A percentile compares a stretch with the other conserved stretches of the same genome.
Evolutionary conservation across 2,113 vertebrate species (phyloP).

Genomic region (Ailurus styani): DNA sequence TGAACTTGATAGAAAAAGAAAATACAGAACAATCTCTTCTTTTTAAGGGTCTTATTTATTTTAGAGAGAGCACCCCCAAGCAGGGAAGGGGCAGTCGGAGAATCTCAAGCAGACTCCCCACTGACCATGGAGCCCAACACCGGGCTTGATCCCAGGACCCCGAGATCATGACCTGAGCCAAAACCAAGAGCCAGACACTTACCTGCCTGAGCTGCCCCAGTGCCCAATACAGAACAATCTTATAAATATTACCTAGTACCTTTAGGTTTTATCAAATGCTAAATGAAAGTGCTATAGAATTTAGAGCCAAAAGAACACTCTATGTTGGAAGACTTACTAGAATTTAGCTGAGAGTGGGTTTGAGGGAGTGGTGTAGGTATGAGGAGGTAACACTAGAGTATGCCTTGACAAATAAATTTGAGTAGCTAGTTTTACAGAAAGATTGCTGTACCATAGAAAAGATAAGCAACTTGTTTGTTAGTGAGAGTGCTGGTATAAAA

Average conservation of each 20-base stretch:
- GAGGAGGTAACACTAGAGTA: not conserved
- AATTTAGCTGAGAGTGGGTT: not conserved
- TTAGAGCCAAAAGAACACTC: not conserved
- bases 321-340: not conserved
- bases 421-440: not conserved
- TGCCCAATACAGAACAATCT: not conserved
- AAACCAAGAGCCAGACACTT: not conserved
- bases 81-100: not conserved
- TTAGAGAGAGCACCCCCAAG: not conserved
- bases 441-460: not conserved
- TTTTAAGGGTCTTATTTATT: not conserved
- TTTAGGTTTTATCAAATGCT: not conserved
- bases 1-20: not conserved
- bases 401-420: not conserved
- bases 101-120: not conserved
- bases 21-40: not conserved
- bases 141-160: not conserved
- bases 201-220: not conserved
- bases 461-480: not conserved
- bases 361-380: not conserved
- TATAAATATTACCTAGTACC: not conserved
- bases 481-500: not conserved
- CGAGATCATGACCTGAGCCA: not conserved
- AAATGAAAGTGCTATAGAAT: not conserved
- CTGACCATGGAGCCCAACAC: accelerated